phyloP scores from a whole-genome alignment of 2,113 vertebrate species.

The Halichoerus grypus region DNA sequence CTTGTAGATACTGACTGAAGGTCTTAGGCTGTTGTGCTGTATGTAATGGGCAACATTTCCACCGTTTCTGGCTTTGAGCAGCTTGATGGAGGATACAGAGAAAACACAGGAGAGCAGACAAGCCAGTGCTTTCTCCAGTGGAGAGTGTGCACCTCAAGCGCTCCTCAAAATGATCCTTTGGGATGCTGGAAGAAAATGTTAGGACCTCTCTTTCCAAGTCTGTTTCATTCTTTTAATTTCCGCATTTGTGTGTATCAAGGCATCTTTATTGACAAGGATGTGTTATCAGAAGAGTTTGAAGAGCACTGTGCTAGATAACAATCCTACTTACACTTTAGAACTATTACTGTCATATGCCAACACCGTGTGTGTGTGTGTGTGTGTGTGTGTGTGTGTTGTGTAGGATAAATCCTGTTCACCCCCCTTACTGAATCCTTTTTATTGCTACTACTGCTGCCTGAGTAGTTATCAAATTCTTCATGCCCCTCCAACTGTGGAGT shows the following conservation, averaged over 20 bases:
- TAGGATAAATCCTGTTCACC: neutral
- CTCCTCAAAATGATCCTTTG: neutral
- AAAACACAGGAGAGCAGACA: neutral
- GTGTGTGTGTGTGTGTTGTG: no score
- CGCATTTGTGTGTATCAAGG: neutral
- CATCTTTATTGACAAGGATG: neutral
- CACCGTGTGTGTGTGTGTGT: no score
- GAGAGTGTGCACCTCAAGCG: neutral
- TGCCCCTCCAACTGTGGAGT: neutral
- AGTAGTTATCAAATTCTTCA: neutral
- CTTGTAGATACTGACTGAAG: neutral
- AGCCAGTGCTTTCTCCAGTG: neutral
- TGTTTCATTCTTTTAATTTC: constrained; percentile 32
- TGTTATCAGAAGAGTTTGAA: neutral
- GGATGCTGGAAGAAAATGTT: neutral
- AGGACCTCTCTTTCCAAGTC: neutral
- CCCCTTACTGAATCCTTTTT: neutral
- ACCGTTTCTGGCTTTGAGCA: neutral
- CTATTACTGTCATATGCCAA: neutral
- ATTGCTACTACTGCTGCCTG: neutral
- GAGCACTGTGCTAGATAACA: neutral
- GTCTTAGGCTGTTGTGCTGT: neutral
- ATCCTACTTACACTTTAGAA: neutral
- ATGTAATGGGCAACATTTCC: neutral
- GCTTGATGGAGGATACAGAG: neutral